Percentiles rank a stretch among this genome's conserved stretches.
These are phyloP conservation scores for Zele albiditarsus DNA, from an alignment of 2,888 invertebrate genomes.

Conservation along the genomic window DNA sequence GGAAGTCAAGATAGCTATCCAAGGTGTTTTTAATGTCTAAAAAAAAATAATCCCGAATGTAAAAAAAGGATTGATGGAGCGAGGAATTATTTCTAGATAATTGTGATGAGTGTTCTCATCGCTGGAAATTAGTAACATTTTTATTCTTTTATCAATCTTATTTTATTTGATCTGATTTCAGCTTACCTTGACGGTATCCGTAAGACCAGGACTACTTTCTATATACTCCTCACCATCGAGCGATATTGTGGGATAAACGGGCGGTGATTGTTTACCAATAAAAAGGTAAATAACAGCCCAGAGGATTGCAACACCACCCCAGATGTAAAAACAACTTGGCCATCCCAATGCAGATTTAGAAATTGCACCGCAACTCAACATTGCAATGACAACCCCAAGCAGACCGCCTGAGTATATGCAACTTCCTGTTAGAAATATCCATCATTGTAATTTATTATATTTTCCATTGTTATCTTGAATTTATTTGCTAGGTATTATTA, in stretches of 20 bases:
- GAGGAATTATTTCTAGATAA: too few relatives aligned
- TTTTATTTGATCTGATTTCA: too few relatives aligned
- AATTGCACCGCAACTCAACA: conserved; percentile 83
- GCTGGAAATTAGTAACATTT: neutral
- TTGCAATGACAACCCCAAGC: conserved; percentile 84
- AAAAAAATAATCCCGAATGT: neutral
- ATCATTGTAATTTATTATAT: neutral
- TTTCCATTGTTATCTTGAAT: conserved; percentile 68
- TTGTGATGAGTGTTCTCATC: too few relatives aligned
- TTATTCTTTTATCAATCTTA: neutral
- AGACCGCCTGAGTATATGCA: conserved; percentile 78
- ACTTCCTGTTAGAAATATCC: conserved; percentile 54
- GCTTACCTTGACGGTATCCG: conserved; percentile 64
- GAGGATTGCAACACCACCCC: conserved; percentile 78
- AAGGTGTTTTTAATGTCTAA: conserved; percentile 80
- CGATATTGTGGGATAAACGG: conserved; percentile 77
- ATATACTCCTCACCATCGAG: conserved; percentile 80
- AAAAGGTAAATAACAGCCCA: conserved; percentile 79
- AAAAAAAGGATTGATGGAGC: too few relatives aligned
- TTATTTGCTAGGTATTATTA: neutral
- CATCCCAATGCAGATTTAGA: conserved; percentile 82
- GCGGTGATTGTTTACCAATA: conserved; percentile 80
- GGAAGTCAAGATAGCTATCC: conserved; percentile 84
- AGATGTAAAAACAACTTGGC: conserved; percentile 85
- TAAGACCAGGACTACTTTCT: conserved; percentile 77